Conservation (phyloP, 2,888 invertebrate genomes). For the Perizoma affinitatum region DNA sequence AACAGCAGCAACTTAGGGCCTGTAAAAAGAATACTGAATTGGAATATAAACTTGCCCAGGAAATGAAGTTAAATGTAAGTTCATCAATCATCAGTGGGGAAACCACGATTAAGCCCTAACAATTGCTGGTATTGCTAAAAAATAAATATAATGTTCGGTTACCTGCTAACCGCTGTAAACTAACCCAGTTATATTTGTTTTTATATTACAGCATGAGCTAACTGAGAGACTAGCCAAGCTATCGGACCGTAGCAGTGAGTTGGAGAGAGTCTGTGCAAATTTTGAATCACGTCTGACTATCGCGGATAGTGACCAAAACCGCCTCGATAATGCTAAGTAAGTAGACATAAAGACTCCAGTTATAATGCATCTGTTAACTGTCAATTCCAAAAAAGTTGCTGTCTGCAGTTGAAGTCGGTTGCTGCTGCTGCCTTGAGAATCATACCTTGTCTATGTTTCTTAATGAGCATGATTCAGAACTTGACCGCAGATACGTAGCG, state of each 20-base stretch:
- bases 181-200: not conserved
- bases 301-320: constrained; percentile 62
- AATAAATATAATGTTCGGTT: no score
- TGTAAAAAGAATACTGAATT: constrained; percentile 64
- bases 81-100: no score
- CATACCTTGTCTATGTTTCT: no score
- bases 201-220: constrained; percentile 55
- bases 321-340: constrained; percentile 69
- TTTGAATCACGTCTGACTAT: constrained; percentile 60
- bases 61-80: constrained; percentile 65
- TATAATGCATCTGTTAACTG: no score
- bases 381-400: no score
- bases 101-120: no score
- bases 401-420: no score
- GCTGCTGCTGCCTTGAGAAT: no score
- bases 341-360: constrained; percentile 18
- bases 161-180: no score
- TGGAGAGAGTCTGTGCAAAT: constrained; percentile 61
- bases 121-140: no score
- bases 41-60: constrained; percentile 61
- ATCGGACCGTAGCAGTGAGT: constrained; percentile 46
- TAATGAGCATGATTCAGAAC: no score
- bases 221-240: constrained; percentile 55
- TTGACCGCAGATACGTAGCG: no score
- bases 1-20: constrained; percentile 60